Percentiles rank a stretch among this genome's conserved stretches.
Evolutionary conservation across 2,113 vertebrate species (phyloP).

Genomic region (Centropus unirufus): DNA sequence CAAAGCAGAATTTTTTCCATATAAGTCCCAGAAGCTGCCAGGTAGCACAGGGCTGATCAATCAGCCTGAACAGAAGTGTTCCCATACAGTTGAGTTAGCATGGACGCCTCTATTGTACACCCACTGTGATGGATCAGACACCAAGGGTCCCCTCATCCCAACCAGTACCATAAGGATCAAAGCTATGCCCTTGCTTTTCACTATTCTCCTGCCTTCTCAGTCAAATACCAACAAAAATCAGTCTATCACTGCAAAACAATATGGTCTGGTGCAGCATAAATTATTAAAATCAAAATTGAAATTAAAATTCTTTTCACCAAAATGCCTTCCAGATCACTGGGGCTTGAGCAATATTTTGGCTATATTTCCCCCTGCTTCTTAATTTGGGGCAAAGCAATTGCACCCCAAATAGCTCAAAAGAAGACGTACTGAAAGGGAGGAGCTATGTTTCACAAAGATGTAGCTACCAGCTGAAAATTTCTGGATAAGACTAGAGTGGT

Average conservation of each 20-base stretch:
- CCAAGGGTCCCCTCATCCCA: neutral
- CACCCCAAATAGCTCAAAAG: neutral
- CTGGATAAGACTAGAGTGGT: slow-evolving; percentile 12
- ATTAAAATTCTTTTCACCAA: neutral
- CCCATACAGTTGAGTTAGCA: neutral
- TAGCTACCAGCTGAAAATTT: neutral
- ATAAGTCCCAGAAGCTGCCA: neutral
- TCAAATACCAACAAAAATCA: neutral
- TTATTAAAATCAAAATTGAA: too few relatives aligned
- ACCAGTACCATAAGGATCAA: neutral
- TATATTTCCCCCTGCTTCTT: neutral
- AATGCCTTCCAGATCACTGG: neutral
- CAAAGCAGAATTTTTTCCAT: neutral
- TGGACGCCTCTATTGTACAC: neutral
- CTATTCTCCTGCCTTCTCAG: neutral
- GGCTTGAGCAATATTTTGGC: neutral
- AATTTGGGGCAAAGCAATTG: neutral
- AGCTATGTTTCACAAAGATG: slow-evolving; percentile 29
- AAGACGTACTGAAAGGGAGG: neutral
- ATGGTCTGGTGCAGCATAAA: neutral
- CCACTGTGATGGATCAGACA: neutral
- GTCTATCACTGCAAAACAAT: neutral
- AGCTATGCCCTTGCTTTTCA: neutral
- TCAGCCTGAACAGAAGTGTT: neutral
- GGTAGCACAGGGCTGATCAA: neutral